phyloP scores from a whole-genome alignment of 2,888 invertebrate species.

The Erebia epiphron region DNA sequence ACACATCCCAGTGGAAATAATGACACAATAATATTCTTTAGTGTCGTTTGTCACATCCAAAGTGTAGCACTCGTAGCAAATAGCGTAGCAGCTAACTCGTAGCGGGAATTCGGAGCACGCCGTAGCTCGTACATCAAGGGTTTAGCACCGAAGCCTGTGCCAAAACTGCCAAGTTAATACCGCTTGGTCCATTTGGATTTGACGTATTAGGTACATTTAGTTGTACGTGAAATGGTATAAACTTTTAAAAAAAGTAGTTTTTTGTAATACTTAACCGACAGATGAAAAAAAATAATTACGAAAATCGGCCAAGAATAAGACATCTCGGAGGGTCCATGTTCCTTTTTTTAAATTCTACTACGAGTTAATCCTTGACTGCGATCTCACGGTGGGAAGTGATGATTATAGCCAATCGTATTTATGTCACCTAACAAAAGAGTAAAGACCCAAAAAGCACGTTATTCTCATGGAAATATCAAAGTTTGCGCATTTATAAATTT shows the following conservation, averaged over 20 bases:
- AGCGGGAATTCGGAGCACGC: conserved; percentile 25
- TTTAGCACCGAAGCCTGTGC: conserved; percentile 20
- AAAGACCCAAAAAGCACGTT: too few relatives aligned
- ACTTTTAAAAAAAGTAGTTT: background rate
- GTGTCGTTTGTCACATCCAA: conserved; percentile 14
- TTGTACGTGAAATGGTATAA: background rate
- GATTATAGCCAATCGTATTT: too few relatives aligned
- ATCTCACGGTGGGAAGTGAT: too few relatives aligned
- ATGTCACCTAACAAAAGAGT: too few relatives aligned
- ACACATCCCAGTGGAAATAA: background rate
- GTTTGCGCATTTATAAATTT: too few relatives aligned
- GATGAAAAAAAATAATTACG: too few relatives aligned
- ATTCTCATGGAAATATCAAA: too few relatives aligned
- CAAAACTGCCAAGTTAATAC: conserved; percentile 29
- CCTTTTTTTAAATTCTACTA: too few relatives aligned
- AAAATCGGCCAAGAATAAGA: too few relatives aligned
- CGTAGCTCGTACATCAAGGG: conserved; percentile 28
- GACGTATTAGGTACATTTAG: background rate
- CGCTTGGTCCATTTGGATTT: conserved; percentile 5
- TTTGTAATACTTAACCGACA: too few relatives aligned
- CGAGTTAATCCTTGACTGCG: too few relatives aligned
- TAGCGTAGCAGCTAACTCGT: conserved; percentile 21
- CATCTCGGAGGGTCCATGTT: too few relatives aligned
- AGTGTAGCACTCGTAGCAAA: conserved; percentile 22
- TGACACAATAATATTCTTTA: background rate